Evolutionary conservation across 1,140 invertebrate species (phyloP).

Genomic region (Penaeus indicus): DNA sequence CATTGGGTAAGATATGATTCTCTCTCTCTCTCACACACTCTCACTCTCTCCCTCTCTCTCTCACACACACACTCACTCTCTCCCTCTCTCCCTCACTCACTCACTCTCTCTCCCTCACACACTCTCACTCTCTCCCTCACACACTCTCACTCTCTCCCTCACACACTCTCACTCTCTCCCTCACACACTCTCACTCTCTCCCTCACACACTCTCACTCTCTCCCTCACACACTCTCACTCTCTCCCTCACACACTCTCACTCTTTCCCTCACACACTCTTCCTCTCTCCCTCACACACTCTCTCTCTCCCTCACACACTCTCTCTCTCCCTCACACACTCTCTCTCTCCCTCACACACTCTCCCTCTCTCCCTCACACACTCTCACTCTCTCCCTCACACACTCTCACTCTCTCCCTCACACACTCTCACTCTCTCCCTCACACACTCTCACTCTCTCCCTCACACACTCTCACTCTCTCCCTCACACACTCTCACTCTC

Average conservation of each 20-base stretch:
- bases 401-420: too few relatives aligned
- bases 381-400: too few relatives aligned
- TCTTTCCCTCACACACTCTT: neutral
- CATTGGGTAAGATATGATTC: constrained; percentile 74
- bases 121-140: neutral
- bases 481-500: too few relatives aligned
- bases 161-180: neutral
- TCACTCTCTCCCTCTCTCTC: neutral
- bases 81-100: too few relatives aligned
- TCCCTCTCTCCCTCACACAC: too few relatives aligned
- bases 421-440: too few relatives aligned
- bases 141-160: neutral
- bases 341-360: too few relatives aligned
- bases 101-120: neutral
- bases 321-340: neutral
- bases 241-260: too few relatives aligned
- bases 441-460: too few relatives aligned
- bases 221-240: neutral
- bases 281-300: neutral
- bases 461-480: too few relatives aligned
- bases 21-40: neutral
- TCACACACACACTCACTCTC: neutral
- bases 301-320: neutral
- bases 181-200: too few relatives aligned
- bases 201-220: neutral